Conservation (phyloP, 1,140 invertebrate genomes). For the Lordiphosa clarofinis region DNA sequence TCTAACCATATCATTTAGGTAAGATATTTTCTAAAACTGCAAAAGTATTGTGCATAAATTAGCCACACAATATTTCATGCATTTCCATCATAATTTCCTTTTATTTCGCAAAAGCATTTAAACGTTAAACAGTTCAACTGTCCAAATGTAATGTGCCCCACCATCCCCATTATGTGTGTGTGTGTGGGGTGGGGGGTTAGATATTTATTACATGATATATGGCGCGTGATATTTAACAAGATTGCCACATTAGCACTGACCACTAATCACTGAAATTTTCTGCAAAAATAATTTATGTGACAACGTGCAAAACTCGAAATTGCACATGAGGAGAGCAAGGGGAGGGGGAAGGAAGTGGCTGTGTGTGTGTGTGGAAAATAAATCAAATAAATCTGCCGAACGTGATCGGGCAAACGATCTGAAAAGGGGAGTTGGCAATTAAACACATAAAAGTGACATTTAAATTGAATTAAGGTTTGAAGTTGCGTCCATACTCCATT, state of each 20-base stretch:
- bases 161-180: not conserved
- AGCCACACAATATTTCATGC: too few species aligned
- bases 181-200: not conserved
- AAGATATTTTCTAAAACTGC: too few species aligned
- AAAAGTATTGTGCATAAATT: too few species aligned
- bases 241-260: constrained; percentile 55
- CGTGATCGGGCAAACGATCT: constrained; percentile 55
- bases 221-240: constrained; percentile 51
- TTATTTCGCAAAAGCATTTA: too few species aligned
- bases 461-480: constrained; percentile 36
- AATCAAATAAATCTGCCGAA: constrained; percentile 64
- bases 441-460: constrained; percentile 25
- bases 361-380: constrained; percentile 38
- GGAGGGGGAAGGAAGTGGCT: constrained; percentile 7
- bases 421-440: constrained; percentile 20
- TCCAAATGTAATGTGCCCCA: too few species aligned
- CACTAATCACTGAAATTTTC: constrained; percentile 51
- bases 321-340: not conserved
- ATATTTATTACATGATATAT: constrained; percentile 50
- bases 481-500: not conserved
- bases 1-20: too few species aligned
- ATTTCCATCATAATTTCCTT: constrained; percentile 3
- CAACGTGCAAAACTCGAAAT: constrained; percentile 48
- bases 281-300: constrained; percentile 56
- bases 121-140: too few species aligned